Evolutionary conservation across 2,113 vertebrate species (phyloP).

Genomic region (Xiphophorus couchianus): DNA sequence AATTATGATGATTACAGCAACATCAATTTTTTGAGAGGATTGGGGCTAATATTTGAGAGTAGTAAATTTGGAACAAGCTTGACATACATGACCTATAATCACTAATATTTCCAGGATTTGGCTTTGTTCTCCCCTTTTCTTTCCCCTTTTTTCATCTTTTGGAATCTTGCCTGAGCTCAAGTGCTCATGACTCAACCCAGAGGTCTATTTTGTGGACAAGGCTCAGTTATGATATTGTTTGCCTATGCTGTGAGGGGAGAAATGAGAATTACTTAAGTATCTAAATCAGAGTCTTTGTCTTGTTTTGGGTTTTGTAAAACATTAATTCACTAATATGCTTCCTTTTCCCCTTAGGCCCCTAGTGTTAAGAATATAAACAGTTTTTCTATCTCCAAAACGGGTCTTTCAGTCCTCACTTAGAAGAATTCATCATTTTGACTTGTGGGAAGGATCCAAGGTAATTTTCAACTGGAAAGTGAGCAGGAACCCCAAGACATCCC

Average conservation of each 20-base stretch:
- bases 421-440: conserved; percentile 66
- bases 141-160: conserved; percentile 46
- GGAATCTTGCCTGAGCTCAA: conserved; percentile 47
- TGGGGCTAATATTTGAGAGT: conserved; percentile 29
- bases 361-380: conserved; percentile 50
- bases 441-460: conserved; percentile 74
- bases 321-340: conserved; percentile 50
- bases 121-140: conserved; percentile 33
- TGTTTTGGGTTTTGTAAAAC: conserved; percentile 25
- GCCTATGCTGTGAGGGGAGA: conserved; percentile 70
- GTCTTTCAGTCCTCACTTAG: conserved; percentile 50
- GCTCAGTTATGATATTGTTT: conserved; percentile 71
- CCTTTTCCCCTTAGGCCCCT: conserved; percentile 42
- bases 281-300: conserved; percentile 64
- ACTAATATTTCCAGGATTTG: conserved; percentile 71
- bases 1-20: conserved; percentile 57
- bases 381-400: conserved; percentile 47
- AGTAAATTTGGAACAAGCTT: conserved; percentile 28
- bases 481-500: conserved; percentile 75
- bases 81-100: conserved; percentile 65
- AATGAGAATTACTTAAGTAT: conserved; percentile 59
- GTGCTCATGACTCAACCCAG: conserved; percentile 66
- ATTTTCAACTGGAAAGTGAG: conserved; percentile 72
- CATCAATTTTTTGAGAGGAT: conserved; percentile 27
- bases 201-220: conserved; percentile 66